Percentiles rank a stretch among this genome's conserved stretches.
These are phyloP conservation scores for Pseudomyrmex gracilis DNA, from an alignment of 1,140 invertebrate species.

Conservation along the genomic window DNA sequence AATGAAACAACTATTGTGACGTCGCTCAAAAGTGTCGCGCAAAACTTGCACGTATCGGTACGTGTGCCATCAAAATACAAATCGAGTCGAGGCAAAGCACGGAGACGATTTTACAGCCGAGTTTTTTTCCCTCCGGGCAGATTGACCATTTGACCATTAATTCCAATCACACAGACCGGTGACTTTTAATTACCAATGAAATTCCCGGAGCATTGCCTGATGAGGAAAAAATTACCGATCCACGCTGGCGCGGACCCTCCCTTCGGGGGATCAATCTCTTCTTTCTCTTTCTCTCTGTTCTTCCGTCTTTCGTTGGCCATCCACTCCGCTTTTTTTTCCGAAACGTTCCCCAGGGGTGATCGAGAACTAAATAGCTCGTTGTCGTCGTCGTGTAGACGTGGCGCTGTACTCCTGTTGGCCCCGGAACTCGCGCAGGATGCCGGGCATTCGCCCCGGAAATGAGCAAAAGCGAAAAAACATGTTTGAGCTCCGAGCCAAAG, in stretches of 20 bases:
- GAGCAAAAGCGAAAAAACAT: constrained; percentile 82
- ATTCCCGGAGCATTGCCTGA: constrained; percentile 80
- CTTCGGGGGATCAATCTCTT: constrained; percentile 63
- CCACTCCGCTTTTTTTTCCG: constrained; percentile 15
- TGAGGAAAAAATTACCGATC: constrained; percentile 81
- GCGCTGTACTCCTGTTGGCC: constrained; percentile 36
- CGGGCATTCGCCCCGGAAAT: constrained; percentile 77
- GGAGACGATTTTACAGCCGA: constrained; percentile 67
- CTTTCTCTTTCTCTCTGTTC: not conserved
- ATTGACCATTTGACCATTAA: constrained; percentile 85
- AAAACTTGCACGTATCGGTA: not conserved
- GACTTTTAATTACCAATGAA: constrained; percentile 85
- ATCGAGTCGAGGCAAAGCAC: constrained; percentile 21
- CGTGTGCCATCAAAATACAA: constrained; percentile 32
- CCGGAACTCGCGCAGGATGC: constrained; percentile 77
- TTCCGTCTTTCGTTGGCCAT: not conserved
- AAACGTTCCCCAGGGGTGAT: constrained; percentile 54
- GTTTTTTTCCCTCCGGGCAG: constrained; percentile 78
- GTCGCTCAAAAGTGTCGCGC: constrained; percentile 23
- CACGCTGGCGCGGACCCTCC: constrained; percentile 54
- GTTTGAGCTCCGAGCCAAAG: constrained; percentile 72
- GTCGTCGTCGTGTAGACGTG: constrained; percentile 58
- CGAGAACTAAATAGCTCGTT: constrained; percentile 68
- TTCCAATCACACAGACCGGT: constrained; percentile 83
- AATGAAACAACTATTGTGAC: constrained; percentile 15